A percentile compares a stretch with the other conserved stretches of the same genome.
phyloP scores from a whole-genome alignment of 2,888 invertebrate species.

The Cylloceria caligata region DNA sequence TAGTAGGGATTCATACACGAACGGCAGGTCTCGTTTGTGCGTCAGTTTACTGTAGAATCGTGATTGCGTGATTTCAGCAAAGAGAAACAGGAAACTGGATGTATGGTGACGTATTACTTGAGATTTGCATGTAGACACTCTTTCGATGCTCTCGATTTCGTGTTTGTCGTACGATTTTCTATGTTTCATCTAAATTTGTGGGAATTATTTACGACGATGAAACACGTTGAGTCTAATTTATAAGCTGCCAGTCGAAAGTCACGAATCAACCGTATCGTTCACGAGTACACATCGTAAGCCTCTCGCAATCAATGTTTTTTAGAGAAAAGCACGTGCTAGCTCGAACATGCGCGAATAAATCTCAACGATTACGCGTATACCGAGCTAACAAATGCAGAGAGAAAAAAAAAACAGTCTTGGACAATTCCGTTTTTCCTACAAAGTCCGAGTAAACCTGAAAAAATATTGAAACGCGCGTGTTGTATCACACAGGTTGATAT shows the following conservation, averaged over 20 bases:
- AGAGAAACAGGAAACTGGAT: not conserved
- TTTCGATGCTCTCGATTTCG: not conserved
- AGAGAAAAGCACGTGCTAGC: slow-evolving; percentile 3
- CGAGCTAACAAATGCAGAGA: no score
- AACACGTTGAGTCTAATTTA: slow-evolving; percentile 28
- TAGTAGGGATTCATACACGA: not conserved
- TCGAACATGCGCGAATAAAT: no score
- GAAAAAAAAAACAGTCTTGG: no score
- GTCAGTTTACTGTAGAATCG: not conserved
- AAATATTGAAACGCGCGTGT: no score
- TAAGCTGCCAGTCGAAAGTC: slow-evolving; percentile 8
- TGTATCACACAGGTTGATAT: no score
- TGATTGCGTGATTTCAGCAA: not conserved
- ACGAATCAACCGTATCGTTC: slow-evolving; percentile 8
- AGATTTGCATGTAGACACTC: not conserved
- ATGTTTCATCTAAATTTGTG: not conserved
- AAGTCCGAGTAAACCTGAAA: no score
- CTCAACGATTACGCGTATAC: no score
- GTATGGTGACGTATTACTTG: not conserved
- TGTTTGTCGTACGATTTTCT: not conserved
- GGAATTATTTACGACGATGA: slow-evolving; percentile 30
- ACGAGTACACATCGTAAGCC: not conserved
- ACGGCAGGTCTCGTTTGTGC: not conserved
- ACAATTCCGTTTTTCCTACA: no score
- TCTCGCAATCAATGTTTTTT: not conserved